Base-by-base conservation (phyloP, 2,888 invertebrate species). In the Cheilosia vernalis region DNA sequence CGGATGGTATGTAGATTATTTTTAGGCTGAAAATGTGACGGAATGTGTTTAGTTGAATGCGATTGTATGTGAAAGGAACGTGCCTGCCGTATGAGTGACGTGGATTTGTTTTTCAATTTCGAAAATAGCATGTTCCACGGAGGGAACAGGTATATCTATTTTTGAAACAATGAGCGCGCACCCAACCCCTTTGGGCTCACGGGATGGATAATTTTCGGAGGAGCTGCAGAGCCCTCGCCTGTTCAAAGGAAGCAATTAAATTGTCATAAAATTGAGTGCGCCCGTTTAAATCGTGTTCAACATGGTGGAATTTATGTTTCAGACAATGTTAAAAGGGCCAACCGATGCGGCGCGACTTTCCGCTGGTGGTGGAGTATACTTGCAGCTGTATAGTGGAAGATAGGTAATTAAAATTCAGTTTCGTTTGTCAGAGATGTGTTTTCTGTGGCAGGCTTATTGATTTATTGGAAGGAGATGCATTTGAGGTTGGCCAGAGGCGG, bases 201-300 rank as follows among this genome's bases (percentile, higher is more conserved):
- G 70, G 24, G 13, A 24, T 56, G 6, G 21, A 15, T 40, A 21
- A 21, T 51, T 51, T 58, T 61, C 47, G 19, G 47, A 3, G 19
- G 19, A 47, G 47, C 19, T 15, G 19, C 10, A 24, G 40, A 56
- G 49, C 33, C 58, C 74, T 47, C 42, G 83, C 51, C 72, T 77
- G 81, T 85, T 81, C 81, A 81, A 85, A 81, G 72, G 81, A 81
- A 81, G 76, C 85, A 85, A 85, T 85, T 85, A 85, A 85, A 85
- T 81, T 85, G 76, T 85, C 85, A 85, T 85, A 81, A 81, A 81
- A 81, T 80, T 76, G 81, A 81, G 81, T 85, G 76, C 76, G 66
- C 76, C 70, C 76, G 76, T 55, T 85, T 85, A 81, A 85, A 72
- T 81, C 85, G 51, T 85, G 85, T 81, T 85, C 49, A 80, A 85